Evolutionary conservation across 2,113 vertebrate genomes (phyloP).

Genomic region (Scartelaos histophorus): DNA sequence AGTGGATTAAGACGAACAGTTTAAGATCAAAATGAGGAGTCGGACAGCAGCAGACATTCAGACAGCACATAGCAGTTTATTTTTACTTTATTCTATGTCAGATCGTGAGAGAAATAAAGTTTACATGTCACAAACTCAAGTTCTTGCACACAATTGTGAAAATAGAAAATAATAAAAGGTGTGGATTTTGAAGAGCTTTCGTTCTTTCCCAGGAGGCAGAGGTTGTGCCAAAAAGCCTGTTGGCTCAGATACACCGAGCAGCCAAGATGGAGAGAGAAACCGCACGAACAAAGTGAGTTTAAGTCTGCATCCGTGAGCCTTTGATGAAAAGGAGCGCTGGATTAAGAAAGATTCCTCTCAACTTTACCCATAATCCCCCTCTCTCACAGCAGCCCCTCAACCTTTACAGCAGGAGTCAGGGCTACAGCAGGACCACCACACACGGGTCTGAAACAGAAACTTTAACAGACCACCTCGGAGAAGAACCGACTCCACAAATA

Average conservation of each 20-base stretch:
- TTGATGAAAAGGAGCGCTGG: conserved; percentile 68
- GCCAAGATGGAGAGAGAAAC: conserved; percentile 29
- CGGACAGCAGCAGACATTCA: too few relatives aligned
- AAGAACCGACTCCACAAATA: neutral
- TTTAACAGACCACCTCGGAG: neutral
- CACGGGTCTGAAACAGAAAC: conserved; percentile 38
- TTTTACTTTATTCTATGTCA: too few relatives aligned
- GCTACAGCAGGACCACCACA: conserved; percentile 33
- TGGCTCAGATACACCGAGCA: conserved; percentile 41
- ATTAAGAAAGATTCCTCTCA: conserved; percentile 68
- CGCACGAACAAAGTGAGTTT: conserved; percentile 38
- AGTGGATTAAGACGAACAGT: too few relatives aligned
- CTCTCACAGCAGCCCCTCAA: conserved; percentile 48
- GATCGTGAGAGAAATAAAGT: too few relatives aligned
- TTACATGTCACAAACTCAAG: too few relatives aligned
- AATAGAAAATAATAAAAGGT: neutral
- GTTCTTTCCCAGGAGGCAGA: conserved; percentile 33
- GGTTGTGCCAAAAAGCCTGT: conserved; percentile 44
- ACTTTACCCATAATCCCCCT: conserved; percentile 63
- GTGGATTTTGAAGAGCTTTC: neutral
- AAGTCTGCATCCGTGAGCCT: conserved; percentile 58
- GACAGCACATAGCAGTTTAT: too few relatives aligned
- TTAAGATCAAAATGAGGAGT: too few relatives aligned
- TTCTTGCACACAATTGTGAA: too few relatives aligned
- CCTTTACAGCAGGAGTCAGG: conserved; percentile 35